Percentiles rank a stretch among this genome's conserved stretches.
phyloP scores from a whole-genome alignment of 1,140 invertebrate species.

The Chironomus tepperi region DNA sequence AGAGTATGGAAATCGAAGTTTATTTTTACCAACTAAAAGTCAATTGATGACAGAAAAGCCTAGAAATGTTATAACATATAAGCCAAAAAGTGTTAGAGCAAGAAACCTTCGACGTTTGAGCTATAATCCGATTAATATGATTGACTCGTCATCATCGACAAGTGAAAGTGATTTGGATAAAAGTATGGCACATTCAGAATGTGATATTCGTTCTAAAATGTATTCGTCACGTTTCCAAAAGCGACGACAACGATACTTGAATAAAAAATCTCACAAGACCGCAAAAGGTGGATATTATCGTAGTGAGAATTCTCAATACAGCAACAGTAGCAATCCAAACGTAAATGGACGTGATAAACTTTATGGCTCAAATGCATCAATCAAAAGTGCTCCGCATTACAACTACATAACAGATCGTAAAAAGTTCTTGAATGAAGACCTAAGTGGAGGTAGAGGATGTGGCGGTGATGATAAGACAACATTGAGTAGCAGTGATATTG shows the following conservation, averaged over 20 bases:
- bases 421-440: neutral
- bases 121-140: conserved; percentile 45
- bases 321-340: conserved; percentile 27
- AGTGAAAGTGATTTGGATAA: conserved; percentile 35
- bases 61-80: conserved; percentile 29
- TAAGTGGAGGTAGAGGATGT: too few species aligned
- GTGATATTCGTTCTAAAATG: conserved; percentile 38
- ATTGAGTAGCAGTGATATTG: conserved; percentile 3
- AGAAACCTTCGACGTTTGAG: conserved; percentile 44
- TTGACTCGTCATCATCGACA: conserved; percentile 39
- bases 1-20: neutral
- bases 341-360: conserved; percentile 36
- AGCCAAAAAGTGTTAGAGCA: conserved; percentile 41
- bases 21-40: neutral
- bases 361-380: conserved; percentile 41
- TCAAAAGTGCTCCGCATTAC: conserved; percentile 41
- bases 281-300: neutral
- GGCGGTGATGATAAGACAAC: neutral
- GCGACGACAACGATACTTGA: conserved; percentile 31
- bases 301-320: conserved; percentile 18
- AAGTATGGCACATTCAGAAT: conserved; percentile 40
- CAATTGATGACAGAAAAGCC: conserved; percentile 4
- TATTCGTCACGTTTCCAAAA: conserved; percentile 28
- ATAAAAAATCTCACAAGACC: conserved; percentile 30
- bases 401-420: conserved; percentile 31